A percentile compares a stretch with the other conserved stretches of the same genome.
Evolutionary conservation across 1,140 invertebrate species (phyloP).

Genomic region (Eumeta japonica): DNA sequence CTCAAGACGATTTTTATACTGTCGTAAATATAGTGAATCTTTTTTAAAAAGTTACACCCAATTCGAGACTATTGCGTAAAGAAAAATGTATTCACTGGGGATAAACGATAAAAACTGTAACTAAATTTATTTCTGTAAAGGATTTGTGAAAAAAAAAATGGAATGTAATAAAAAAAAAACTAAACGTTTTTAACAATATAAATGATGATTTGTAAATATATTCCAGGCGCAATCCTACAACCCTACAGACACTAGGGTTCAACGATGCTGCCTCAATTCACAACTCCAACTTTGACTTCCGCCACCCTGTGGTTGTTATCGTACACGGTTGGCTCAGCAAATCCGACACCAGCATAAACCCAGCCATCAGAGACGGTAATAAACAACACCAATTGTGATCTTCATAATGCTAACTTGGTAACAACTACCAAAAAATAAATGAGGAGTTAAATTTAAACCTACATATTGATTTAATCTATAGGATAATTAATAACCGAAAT

Average conservation of each 20-base stretch:
- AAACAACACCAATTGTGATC: neutral
- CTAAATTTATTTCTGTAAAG: too few species aligned
- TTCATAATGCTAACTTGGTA: neutral
- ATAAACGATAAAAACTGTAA: too few species aligned
- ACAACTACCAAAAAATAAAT: too few species aligned
- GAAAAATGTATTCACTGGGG: too few species aligned
- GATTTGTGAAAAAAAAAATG: too few species aligned
- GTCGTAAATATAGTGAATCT: too few species aligned
- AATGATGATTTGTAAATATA: too few species aligned
- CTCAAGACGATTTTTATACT: too few species aligned
- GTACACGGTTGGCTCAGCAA: slow-evolving; percentile 33
- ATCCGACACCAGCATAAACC: slow-evolving; percentile 22
- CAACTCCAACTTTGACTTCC: slow-evolving; percentile 25
- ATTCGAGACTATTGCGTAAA: too few species aligned
- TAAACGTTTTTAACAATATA: too few species aligned
- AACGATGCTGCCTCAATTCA: slow-evolving; percentile 23
- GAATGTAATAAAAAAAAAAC: too few species aligned
- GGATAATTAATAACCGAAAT: neutral
- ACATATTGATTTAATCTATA: neutral
- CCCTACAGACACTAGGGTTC: slow-evolving; percentile 16
- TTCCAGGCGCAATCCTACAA: slow-evolving; percentile 20
- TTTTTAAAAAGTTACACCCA: too few species aligned
- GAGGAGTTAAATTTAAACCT: neutral
- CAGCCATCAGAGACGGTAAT: slow-evolving; percentile 23
- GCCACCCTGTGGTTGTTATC: slow-evolving; percentile 19